Base-by-base conservation (phyloP, 92 coral and sea anemone genomes). In the Actinernus sp. region DNA sequence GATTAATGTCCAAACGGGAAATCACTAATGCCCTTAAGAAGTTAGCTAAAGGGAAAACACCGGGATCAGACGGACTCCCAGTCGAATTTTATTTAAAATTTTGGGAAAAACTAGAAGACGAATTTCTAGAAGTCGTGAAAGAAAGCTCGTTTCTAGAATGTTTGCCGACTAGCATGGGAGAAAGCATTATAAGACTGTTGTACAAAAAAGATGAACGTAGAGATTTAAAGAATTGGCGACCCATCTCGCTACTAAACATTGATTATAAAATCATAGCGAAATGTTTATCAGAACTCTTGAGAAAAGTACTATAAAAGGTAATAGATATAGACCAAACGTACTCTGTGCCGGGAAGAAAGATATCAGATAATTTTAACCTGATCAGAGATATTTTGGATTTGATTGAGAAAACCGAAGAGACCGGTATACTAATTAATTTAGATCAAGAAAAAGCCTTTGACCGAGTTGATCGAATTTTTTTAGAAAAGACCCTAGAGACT, bases 371-470 rank as follows among this genome's bases (percentile, higher is more conserved):
- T 17, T 44, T 55, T 26, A 31, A 31, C 22, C 5, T 55, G 34
- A 30, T 55, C 8, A 12, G 2, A 55, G 61, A 31, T 39, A 55
- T 55, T 65, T 20, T 68, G 60, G 2, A 54, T 9, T 12, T 5
- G 34, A 54, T 54, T 27, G 39, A 54, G 4, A 21, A 54, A 24
- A 26, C 60, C 1, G 32, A 54, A 16, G 24, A 54, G 40, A 1
- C 0, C 3, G 56, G 14, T 8, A 49, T 49, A 13, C 33, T 59
- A 0, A 14, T 59, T 3, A 4, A 30, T 10, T n/a, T 38, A 0
- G 23, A 59, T 22, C 65, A 59, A 8, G 50, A 60, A 11, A 60
- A 60, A 25, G 52, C 57, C 4, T 63, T 63, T 11, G 43, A 46
- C 26, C 17, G 56, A 2, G 70, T 63, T 1, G 70, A 46, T 30